Conservation (phyloP, 2,797 vertebrate genomes). For the Carapus acus region DNA sequence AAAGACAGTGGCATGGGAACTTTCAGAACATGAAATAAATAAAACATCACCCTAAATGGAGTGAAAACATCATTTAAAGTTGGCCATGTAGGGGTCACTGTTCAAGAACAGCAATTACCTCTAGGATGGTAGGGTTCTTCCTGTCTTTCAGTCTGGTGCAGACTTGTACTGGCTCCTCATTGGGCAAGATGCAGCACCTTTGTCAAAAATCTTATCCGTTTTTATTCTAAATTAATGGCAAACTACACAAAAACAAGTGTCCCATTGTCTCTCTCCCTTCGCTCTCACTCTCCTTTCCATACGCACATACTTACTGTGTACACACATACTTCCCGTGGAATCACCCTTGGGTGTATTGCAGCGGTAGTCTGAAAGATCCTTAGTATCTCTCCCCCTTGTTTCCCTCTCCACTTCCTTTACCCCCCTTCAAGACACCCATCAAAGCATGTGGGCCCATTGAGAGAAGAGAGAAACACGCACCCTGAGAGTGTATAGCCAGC, state of each 20-base stretch:
- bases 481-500: slow-evolving; percentile 81
- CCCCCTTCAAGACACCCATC: slow-evolving; percentile 65
- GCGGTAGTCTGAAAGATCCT: slow-evolving; percentile 28
- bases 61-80: slow-evolving; percentile 9
- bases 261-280: no score
- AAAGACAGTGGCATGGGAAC: slow-evolving; percentile 72
- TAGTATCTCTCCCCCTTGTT: slow-evolving; percentile 43
- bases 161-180: no score
- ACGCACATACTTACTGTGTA: no score
- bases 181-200: no score
- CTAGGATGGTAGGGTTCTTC: no score
- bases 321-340: no score
- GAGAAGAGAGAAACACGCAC: slow-evolving; percentile 77
- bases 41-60: slow-evolving; percentile 10
- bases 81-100: slow-evolving; percentile 12
- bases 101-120: no score
- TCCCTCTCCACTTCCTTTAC: slow-evolving; percentile 50
- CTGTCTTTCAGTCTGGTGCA: no score
- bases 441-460: slow-evolving; percentile 76
- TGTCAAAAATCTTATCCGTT: no score
- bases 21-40: slow-evolving; percentile 36
- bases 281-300: no score
- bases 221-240: no score
- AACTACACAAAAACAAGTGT: no score
- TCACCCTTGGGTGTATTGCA: slow-evolving; percentile 41